A percentile compares a stretch with the other conserved stretches of the same genome.
These are phyloP conservation scores for Linyphia triangularis DNA, from an alignment of 2,888 invertebrate genomes.

Conservation along the genomic window DNA sequence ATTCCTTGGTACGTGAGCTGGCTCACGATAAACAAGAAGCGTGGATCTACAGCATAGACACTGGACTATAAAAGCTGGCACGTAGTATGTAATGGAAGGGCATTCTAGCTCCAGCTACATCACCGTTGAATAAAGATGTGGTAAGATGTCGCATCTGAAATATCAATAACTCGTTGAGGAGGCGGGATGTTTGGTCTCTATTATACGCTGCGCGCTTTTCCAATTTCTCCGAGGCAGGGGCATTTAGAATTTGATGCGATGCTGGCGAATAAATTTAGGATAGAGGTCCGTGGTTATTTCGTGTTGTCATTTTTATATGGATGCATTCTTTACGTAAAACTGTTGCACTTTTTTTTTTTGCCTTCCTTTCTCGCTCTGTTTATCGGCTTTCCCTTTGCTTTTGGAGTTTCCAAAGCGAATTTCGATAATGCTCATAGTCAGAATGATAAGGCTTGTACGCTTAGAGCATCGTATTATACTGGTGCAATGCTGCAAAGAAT, in stretches of 20 bases:
- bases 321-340: conserved; percentile 35
- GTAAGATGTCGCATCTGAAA: conserved; percentile 60
- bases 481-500: not conserved
- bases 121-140: conserved; percentile 58
- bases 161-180: conserved; percentile 58
- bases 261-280: conserved; percentile 44
- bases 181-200: conserved; percentile 30
- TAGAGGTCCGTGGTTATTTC: conserved; percentile 16
- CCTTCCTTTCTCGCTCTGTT: not conserved
- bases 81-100: conserved; percentile 60
- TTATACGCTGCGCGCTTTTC: conserved; percentile 57
- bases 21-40: conserved; percentile 56
- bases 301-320: conserved; percentile 11
- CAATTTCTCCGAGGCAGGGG: conserved; percentile 29
- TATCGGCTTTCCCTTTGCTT: conserved; percentile 31
- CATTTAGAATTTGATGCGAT: conserved; percentile 54
- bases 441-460: conserved; percentile 19
- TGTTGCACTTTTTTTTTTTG: conserved; percentile 47
- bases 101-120: conserved; percentile 30
- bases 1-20: conserved; percentile 51
- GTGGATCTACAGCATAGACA: conserved; percentile 37
- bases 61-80: conserved; percentile 60
- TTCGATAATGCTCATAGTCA: conserved; percentile 32
- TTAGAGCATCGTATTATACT: conserved; percentile 22
- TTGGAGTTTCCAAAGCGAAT: conserved; percentile 41